phyloP scores from a whole-genome alignment of 2,888 invertebrate genomes.

The Parnassius orleans region DNA sequence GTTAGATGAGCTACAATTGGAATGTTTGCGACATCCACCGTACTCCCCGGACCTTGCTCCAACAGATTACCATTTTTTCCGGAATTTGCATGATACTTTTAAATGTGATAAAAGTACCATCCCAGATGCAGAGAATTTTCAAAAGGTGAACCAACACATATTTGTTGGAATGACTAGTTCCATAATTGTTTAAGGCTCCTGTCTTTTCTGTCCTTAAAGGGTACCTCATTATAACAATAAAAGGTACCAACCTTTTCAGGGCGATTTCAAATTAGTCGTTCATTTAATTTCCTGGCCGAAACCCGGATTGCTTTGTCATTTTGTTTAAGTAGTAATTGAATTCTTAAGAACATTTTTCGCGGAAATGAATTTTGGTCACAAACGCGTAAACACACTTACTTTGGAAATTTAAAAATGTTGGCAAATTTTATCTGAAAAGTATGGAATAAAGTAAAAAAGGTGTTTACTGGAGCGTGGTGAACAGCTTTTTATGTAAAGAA shows the following conservation, averaged over 20 bases:
- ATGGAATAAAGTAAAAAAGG: conserved; percentile 30
- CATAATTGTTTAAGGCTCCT: conserved; percentile 60
- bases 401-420: conserved; percentile 46
- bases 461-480: conserved; percentile 36
- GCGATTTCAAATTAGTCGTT: conserved; percentile 63
- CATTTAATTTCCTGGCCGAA: conserved; percentile 77
- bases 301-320: conserved; percentile 68
- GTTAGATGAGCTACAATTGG: too few relatives aligned
- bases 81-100: too few relatives aligned
- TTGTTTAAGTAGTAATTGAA: conserved; percentile 76
- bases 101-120: too few relatives aligned
- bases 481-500: conserved; percentile 17
- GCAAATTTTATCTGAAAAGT: conserved; percentile 34
- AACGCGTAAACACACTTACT: conserved; percentile 43
- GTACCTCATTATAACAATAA: conserved; percentile 64
- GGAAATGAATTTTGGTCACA: conserved; percentile 66
- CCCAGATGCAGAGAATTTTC: too few relatives aligned
- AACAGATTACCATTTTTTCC: too few relatives aligned
- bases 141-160: conserved; percentile 32
- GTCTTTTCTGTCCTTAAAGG: conserved; percentile 58
- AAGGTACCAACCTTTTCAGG: conserved; percentile 67
- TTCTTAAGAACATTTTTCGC: conserved; percentile 66
- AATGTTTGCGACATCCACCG: too few relatives aligned
- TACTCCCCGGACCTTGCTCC: too few relatives aligned
- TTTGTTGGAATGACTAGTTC: conserved; percentile 56